Evolutionary conservation across 2,888 invertebrate genomes (phyloP), one percentile per base, ranked within the genome.

Genomic region (Digitonthophagus gazella): DNA sequence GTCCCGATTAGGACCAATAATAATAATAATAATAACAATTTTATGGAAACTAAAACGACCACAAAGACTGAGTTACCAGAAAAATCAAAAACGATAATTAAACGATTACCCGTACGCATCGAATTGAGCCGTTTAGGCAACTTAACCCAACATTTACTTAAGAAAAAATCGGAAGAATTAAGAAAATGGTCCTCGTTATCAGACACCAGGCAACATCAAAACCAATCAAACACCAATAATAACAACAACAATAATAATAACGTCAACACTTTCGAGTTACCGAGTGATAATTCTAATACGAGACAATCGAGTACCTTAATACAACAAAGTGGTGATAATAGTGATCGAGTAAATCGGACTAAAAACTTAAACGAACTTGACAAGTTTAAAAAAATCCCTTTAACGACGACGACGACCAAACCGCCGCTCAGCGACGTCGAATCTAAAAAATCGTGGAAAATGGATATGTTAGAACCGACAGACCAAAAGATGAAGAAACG

Each of bases 161-260:
- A 74, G 71, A 74, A 72, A 66, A 78, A 81, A 64, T 84, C 84
- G 6, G 84, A 84, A 71, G 84, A 85, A 82, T 84, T 80, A 71
- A 85, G 80, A 80, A 80, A 86, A 78, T 78, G 84, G 78, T 82
- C 84, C 44, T 85, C 85, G 72, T 76, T 85, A 66, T 79, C 85
- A 0, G 83, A 85, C 74, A 85, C 85, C 1, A 85, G 85, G 85
- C 85, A 77, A 75, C 18, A 61, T 14, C 18, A 61, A 20, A 61
- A 61, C 14, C 57, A 57, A 20, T 61, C 61, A n/a, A 19, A 18
- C 58, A 8, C 11, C 2, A 58, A 14, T 58, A 15, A 58, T n/a
- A 74, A 74, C 14, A 73, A 68, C 58, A 67, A 64, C 11, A 64
- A 20, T 8, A 63, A 61, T 15, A 15, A 15, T 65, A 69, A 61